Evolutionary conservation across 2,888 invertebrate genomes (phyloP).

Genomic region (Limnephilus lunatus): DNA sequence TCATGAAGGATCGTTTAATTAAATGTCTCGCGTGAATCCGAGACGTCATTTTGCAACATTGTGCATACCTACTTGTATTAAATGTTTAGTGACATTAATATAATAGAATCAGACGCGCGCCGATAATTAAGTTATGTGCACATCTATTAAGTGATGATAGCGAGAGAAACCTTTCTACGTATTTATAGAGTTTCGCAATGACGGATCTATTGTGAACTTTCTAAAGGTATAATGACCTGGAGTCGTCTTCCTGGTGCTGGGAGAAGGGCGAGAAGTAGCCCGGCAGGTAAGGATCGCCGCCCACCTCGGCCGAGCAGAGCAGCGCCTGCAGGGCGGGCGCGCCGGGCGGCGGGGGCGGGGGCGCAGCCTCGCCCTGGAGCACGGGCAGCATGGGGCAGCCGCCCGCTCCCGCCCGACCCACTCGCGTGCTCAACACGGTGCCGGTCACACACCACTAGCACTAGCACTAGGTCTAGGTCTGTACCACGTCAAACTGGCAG

Average conservation of each 20-base stretch:
- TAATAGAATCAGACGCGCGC: neutral
- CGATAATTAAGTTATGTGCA: neutral
- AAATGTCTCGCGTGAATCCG: neutral
- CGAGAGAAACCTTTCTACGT: neutral
- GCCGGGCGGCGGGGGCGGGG: slow-evolving; percentile 74
- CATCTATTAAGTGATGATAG: neutral
- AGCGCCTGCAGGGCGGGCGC: slow-evolving; percentile 72
- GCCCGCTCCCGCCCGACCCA: slow-evolving; percentile 64
- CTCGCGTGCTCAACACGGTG: slow-evolving; percentile 62
- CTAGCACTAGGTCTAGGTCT: slow-evolving; percentile 48
- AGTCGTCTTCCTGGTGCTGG: slow-evolving; percentile 53
- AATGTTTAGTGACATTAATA: neutral
- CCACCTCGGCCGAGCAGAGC: slow-evolving; percentile 76
- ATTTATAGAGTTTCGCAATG: neutral
- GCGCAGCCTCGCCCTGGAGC: slow-evolving; percentile 74
- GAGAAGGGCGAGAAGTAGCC: slow-evolving; percentile 70
- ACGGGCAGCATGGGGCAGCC: slow-evolving; percentile 73
- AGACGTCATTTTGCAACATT: neutral
- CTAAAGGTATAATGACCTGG: slow-evolving; percentile 47
- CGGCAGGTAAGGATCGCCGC: slow-evolving; percentile 72
- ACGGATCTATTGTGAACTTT: neutral
- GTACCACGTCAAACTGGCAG: slow-evolving; percentile 65
- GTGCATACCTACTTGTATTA: neutral
- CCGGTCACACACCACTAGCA: neutral
- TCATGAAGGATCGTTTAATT: neutral